Evolutionary conservation across 2,888 invertebrate species (phyloP), one percentile per base, ranked within the genome.

Genomic region (Steromphala cineraria): DNA sequence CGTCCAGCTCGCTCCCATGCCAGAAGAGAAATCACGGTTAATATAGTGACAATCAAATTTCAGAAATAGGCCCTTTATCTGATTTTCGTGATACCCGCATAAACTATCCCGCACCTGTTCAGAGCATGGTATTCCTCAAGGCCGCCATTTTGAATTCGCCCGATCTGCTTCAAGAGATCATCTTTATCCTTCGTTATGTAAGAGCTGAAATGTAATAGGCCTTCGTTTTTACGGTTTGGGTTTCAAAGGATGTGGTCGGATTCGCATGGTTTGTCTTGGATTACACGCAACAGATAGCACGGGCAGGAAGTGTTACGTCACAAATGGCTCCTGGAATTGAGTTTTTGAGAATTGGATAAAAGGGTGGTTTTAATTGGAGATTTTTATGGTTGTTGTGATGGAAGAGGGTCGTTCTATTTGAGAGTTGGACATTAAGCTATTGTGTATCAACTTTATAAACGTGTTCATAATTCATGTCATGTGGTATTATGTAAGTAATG

Each of bases 41-140:
- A 62, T 62, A 62, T 62, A 62, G 62, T 62, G 62, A 62, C 62
- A 62, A 62, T 62, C 62, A 62, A 62, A 62, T 62, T 62, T 62
- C 62, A 62, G 62, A 62, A 62, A 62, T 62, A 62, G 62, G 21
- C 2, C 10, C 62, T 28, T 62, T 62, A 62, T 62, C 62, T 7
- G 62, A 62, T 62, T 28, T 62, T 24, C 62, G 24, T 24, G 62
- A 62, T 62, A 62, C 28, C 62, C 62, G 28, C 28, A 62, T 62
- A 62, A 62, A 62, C 62, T n/a, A 62, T 62, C 17, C 21, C 62
- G 62, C 62, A 62, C 62, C 62, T 62, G 62, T 62, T 62, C 8
- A 24, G 24, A 10, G 62, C 62, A 24, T 62, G 62, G 62, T 21
- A 15, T 62, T 24, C 21, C 62, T 62, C 62, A 62, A 46, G 24